A percentile compares a stretch with the other conserved stretches of the same genome.
Evolutionary conservation across 2,113 vertebrate genomes (phyloP).

Genomic region (Cheilinus undulatus): DNA sequence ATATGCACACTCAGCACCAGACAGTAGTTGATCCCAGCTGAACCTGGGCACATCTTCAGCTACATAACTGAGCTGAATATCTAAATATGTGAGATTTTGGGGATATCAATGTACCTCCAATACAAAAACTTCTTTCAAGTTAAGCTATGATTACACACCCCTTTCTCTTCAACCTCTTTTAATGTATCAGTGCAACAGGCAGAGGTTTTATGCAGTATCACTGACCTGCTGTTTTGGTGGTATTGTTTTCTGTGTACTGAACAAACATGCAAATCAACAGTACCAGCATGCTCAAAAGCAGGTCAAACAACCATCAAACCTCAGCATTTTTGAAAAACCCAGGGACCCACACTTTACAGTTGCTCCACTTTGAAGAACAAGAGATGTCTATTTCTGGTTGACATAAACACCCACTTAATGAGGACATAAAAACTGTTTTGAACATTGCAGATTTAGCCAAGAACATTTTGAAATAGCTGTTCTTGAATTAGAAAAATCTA

Average conservation of each 20-base stretch:
- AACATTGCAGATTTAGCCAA: conserved; percentile 7
- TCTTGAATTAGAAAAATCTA: not conserved
- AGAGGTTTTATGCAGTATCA: conserved; percentile 10
- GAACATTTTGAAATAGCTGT: not conserved
- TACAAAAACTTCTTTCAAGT: not conserved
- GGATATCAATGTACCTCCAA: not conserved
- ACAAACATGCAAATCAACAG: conserved; percentile 15
- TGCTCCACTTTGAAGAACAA: conserved; percentile 10
- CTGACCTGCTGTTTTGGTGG: conserved; percentile 1
- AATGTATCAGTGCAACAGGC: not conserved
- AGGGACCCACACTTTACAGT: conserved; percentile 3
- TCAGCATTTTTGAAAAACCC: conserved; percentile 26
- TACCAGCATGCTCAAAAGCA: conserved; percentile 8
- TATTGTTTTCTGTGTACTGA: conserved; percentile 28
- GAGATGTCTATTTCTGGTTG: not conserved
- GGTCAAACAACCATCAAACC: conserved; percentile 27
- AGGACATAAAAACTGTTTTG: conserved; percentile 20
- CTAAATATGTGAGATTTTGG: not conserved
- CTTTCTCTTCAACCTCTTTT: not conserved
- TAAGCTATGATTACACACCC: not conserved
- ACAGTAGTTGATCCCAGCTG: not conserved
- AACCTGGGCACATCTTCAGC: not conserved
- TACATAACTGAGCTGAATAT: not conserved
- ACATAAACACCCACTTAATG: conserved; percentile 21
- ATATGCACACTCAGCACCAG: too few relatives aligned